Percentiles rank a stretch among this genome's conserved stretches.
These are phyloP conservation scores for Ditula angustiorana DNA, from an alignment of 2,888 invertebrate species.

Conservation along the genomic window DNA sequence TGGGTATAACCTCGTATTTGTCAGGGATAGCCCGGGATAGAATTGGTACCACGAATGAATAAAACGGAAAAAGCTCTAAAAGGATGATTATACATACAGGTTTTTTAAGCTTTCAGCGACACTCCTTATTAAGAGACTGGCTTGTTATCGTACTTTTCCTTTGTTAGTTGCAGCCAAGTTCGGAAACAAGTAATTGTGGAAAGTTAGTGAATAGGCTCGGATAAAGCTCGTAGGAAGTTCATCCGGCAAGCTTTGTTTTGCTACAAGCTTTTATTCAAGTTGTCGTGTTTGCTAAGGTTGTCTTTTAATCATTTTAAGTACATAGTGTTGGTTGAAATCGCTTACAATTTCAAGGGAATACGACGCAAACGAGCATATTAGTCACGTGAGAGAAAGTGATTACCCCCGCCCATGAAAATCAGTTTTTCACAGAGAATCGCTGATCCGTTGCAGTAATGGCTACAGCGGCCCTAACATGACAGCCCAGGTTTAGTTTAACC, in stretches of 20 bases:
- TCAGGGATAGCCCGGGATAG: slow-evolving; percentile 4
- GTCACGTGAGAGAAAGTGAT: too few relatives aligned
- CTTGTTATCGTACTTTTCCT: slow-evolving; percentile 16
- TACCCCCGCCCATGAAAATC: too few relatives aligned
- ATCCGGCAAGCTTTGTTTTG: slow-evolving; percentile 24
- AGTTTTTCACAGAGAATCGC: too few relatives aligned
- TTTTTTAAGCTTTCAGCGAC: background rate
- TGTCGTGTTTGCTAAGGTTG: background rate
- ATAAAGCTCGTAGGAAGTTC: slow-evolving; percentile 34
- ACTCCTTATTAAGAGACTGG: slow-evolving; percentile 8
- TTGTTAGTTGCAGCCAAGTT: slow-evolving; percentile 26
- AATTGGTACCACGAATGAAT: too few relatives aligned
- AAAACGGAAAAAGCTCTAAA: too few relatives aligned
- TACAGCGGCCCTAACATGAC: too few relatives aligned
- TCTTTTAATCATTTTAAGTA: background rate
- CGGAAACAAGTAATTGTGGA: slow-evolving; percentile 35
- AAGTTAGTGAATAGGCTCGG: slow-evolving; percentile 31
- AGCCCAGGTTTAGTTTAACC: too few relatives aligned
- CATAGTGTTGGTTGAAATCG: background rate
- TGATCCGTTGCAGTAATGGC: too few relatives aligned
- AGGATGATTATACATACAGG: background rate
- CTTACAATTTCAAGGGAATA: background rate
- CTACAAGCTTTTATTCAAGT: slow-evolving; percentile 4
- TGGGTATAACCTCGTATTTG: slow-evolving; percentile 36
- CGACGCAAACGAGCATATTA: too few relatives aligned